Evolutionary conservation across 2,113 vertebrate genomes (phyloP), one percentile per base, ranked within the genome.

Genomic region (Hyaena hyaena): DNA sequence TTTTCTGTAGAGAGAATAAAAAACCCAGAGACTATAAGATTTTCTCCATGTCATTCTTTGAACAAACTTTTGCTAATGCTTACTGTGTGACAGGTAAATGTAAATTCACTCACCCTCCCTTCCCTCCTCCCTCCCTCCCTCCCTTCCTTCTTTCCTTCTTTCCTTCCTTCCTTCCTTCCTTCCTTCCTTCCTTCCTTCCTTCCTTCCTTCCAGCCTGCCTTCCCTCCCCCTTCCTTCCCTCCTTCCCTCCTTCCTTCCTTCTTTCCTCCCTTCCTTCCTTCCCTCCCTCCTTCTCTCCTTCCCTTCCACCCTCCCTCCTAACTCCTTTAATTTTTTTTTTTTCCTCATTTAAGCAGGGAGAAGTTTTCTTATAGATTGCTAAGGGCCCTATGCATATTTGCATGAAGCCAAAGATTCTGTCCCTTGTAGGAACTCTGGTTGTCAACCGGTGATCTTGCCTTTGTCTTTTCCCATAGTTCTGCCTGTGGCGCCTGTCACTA

Each of bases 401-500:
- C 68, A 58, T 86, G 21, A 68, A 96, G 73, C 92, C 89, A 82
- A 94, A 96, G 80, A 91, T 82, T 94, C 86, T 50, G 61, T 93
- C 53, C 88, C 48, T 97, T 95, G 61, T 85, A 93, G 93, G 48
- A 96, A 86, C 63, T 96, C 92, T 61, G 71, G 79, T 96, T 98
- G 96, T 98, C 96, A 97, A 86, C 55, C 33, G 4, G 92, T 95
- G 98, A 98, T 98, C 96, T 98, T 98, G 98, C 98, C 97, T 98
- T 98, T 98, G 98, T 98, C 48, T 97, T 98, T 98, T 98, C 98
- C 98, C 97, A 95, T 98, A 98, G 97, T 98, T 98, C 98, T 98
- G 99, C 98, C 98, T 98, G 97, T 98, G 98, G 98, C 88, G 98
- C 98, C 98, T 99, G 98, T 99, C 99, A 99, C 98, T 98, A 98